These are phyloP conservation scores for Propithecus coquereli DNA, from an alignment of 2,113 vertebrate species.

Conservation along the genomic window DNA sequence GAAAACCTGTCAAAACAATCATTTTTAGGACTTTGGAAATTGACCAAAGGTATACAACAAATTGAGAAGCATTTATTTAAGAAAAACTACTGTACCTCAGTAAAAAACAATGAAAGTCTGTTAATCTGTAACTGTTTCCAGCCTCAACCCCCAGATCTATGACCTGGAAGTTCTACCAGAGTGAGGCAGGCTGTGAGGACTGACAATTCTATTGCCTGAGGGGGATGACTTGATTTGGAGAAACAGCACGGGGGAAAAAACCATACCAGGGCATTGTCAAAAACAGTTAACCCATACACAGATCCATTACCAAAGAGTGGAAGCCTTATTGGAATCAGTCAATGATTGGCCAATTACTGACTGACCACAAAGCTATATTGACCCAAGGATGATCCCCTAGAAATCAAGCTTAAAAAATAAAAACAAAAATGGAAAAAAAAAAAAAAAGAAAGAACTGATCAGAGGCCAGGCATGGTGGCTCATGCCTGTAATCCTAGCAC, in stretches of 20 bases:
- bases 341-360: not conserved
- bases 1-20: not conserved
- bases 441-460: no score
- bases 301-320: not conserved
- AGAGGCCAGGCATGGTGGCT: no score
- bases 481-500: no score
- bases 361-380: not conserved
- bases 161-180: not conserved
- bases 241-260: not conserved
- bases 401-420: not conserved
- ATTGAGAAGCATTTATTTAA: not conserved
- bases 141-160: not conserved
- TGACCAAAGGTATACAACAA: not conserved
- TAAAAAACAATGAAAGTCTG: not conserved
- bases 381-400: not conserved
- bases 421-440: not conserved
- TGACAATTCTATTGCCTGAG: not conserved
- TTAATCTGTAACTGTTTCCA: not conserved
- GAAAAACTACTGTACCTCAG: not conserved
- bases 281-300: not conserved
- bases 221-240: not conserved
- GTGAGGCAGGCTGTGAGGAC: not conserved
- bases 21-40: conserved; percentile 29
- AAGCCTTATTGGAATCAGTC: not conserved
- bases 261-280: not conserved